Evolutionary conservation across 64 coral and sea anemone genomes (phyloP).

Genomic region (Montipora capricornis): DNA sequence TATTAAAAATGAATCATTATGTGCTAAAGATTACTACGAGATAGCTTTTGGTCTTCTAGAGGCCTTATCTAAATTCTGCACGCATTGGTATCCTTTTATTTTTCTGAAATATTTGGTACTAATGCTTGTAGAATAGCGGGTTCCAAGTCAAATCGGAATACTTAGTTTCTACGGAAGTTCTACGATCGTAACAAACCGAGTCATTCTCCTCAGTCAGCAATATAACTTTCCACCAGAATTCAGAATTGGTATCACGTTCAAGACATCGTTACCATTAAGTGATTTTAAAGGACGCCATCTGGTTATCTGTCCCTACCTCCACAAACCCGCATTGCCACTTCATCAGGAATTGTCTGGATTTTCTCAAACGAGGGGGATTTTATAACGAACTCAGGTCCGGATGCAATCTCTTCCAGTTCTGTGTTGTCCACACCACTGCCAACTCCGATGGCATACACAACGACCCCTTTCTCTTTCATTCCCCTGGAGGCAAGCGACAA

Average conservation of each 20-base stretch:
- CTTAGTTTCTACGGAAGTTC: too few relatives aligned
- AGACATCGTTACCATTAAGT: too few relatives aligned
- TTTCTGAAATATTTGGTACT: too few relatives aligned
- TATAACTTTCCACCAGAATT: background rate
- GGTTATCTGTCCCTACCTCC: background rate
- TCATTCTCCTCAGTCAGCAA: background rate
- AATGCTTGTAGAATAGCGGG: too few relatives aligned
- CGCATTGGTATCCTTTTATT: too few relatives aligned
- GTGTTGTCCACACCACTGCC: background rate
- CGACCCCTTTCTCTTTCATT: conserved; percentile 3
- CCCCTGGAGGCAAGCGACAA: background rate
- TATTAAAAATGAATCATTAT: too few relatives aligned
- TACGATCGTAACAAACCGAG: too few relatives aligned
- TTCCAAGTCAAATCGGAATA: too few relatives aligned
- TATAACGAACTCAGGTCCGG: background rate
- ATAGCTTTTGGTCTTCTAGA: too few relatives aligned
- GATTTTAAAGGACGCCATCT: background rate
- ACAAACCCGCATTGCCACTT: background rate
- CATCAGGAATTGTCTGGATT: background rate
- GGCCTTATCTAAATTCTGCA: too few relatives aligned
- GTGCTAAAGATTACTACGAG: too few relatives aligned
- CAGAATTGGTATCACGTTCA: too few relatives aligned
- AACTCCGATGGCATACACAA: background rate
- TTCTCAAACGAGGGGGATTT: background rate
- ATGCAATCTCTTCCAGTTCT: conserved; percentile 10